Evolutionary conservation across 2,797 vertebrate species (phyloP).

Genomic region (Pachyuromys duprasi): DNA sequence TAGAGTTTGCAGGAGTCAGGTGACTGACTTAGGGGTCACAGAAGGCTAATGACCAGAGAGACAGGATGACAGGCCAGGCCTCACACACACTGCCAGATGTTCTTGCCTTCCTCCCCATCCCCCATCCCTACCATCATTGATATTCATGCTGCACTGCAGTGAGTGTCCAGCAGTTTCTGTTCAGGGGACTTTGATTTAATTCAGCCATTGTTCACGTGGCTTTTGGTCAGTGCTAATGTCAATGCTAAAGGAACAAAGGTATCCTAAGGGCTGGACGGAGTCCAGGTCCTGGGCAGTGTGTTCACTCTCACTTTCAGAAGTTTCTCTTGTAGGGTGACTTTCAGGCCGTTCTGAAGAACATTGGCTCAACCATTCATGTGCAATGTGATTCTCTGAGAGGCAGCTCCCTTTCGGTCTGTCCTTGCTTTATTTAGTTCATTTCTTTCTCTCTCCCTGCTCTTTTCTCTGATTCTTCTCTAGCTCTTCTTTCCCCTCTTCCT

Average conservation of each 20-base stretch:
- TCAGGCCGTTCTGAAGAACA: neutral
- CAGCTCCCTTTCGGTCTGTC: neutral
- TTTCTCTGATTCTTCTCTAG: neutral
- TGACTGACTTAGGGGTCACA: neutral
- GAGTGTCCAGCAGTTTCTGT: neutral
- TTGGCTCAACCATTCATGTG: neutral
- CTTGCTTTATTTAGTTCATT: neutral
- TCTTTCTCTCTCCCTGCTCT: too few relatives aligned
- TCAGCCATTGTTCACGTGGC: neutral
- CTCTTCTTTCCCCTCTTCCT: neutral
- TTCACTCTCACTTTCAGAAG: neutral
- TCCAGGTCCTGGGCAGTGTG: neutral
- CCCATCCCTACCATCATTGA: neutral
- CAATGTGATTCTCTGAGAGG: neutral
- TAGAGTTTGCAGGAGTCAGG: neutral
- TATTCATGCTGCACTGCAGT: fast-evolving
- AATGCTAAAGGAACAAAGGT: neutral
- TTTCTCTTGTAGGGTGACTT: neutral
- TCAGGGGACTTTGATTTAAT: neutral
- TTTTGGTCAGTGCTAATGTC: neutral
- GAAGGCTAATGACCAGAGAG: neutral
- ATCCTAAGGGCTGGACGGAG: neutral
- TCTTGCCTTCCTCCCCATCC: neutral
- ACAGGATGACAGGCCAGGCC: neutral
- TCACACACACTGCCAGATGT: neutral